These are phyloP conservation scores for Acanthiza pusilla DNA, from an alignment of 2,797 vertebrate genomes.

Conservation along the genomic window DNA sequence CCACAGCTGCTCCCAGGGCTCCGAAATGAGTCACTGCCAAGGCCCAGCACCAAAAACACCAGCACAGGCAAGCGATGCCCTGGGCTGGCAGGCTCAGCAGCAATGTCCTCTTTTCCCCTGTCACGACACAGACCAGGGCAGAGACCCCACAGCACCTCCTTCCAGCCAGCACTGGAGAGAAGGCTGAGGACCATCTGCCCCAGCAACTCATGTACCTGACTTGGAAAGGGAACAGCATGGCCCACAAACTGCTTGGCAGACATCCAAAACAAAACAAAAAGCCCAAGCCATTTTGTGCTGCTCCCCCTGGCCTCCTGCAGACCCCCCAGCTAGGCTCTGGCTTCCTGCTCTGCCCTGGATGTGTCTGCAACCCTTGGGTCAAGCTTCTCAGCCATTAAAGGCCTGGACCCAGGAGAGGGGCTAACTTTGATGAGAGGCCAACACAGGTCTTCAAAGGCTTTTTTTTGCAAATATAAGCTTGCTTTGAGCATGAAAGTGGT, in stretches of 20 bases:
- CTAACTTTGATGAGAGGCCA: constrained; percentile 11
- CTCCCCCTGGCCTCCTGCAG: rapidly evolving
- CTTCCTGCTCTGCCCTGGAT: neutral
- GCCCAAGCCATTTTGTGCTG: neutral
- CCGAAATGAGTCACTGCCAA: neutral
- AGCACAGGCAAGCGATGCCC: rapidly evolving
- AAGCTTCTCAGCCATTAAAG: neutral
- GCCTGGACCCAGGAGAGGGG: neutral
- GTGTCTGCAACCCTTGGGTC: neutral
- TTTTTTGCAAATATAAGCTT: neutral
- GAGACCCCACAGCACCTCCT: neutral
- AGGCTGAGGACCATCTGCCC: neutral
- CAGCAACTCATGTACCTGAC: neutral
- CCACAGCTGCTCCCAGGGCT: neutral
- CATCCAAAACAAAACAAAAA: neutral
- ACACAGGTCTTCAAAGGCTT: neutral
- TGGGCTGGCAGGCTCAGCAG: neutral
- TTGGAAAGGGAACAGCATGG: neutral
- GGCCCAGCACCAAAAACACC: neutral
- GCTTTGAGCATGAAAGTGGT: neutral
- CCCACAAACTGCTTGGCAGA: neutral
- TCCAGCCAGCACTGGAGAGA: rapidly evolving
- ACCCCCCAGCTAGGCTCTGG: neutral
- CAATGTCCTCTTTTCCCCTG: neutral
- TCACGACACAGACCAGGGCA: neutral